Conservation (phyloP, 2,797 vertebrate genomes). For the Sebastolobus alascanus region DNA sequence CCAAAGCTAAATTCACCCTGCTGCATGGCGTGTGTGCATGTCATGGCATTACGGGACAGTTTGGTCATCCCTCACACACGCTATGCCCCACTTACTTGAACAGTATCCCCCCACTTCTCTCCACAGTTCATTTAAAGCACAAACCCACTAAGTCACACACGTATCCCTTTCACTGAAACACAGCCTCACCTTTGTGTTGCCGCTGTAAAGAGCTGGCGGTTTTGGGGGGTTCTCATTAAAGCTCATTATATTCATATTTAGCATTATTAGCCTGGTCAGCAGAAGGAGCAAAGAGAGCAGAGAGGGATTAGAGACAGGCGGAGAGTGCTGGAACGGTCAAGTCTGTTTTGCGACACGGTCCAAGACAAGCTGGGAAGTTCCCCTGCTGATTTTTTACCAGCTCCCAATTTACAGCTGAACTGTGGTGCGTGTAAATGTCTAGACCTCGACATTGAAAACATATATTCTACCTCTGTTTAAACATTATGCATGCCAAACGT, state of each 20-base stretch:
- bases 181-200: conserved; percentile 62
- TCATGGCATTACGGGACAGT: conserved; percentile 4
- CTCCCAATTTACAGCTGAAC: conserved; percentile 32
- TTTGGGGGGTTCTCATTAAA: conserved; percentile 70
- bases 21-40: background rate
- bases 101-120: conserved; percentile 11
- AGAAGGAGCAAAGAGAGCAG: conserved; percentile 46
- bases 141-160: conserved; percentile 41
- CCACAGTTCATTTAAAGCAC: conserved; percentile 48
- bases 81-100: conserved; percentile 7
- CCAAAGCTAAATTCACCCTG: conserved; percentile 1
- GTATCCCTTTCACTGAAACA: conserved; percentile 45
- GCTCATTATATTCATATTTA: conserved; percentile 79
- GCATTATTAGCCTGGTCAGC: conserved; percentile 71
- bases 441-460: conserved; percentile 5
- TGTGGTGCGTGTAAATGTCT: conserved; percentile 11
- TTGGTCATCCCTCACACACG: conserved; percentile 2
- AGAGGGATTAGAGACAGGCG: conserved; percentile 62
- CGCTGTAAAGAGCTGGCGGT: conserved; percentile 45
- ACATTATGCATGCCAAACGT: background rate
- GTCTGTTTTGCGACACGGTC: conserved; percentile 45
- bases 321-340: conserved; percentile 53
- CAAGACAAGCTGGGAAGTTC: conserved; percentile 63
- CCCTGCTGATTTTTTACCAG: conserved; percentile 33
- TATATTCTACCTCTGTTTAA: background rate